Evolutionary conservation across 1,140 invertebrate genomes (phyloP).

Genomic region (Drosophila oshimai): DNA sequence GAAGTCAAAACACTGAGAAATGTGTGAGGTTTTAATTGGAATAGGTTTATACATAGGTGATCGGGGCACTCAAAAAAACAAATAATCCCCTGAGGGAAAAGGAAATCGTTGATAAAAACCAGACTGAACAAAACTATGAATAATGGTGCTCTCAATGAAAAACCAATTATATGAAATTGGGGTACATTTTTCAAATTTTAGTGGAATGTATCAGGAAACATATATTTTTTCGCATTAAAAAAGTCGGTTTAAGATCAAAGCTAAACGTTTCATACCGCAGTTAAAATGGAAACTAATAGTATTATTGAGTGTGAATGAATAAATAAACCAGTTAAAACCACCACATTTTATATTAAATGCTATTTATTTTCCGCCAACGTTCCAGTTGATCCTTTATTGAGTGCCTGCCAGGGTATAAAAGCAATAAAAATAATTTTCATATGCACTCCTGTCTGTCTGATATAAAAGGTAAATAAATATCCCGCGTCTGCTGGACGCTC

Average conservation of each 20-base stretch:
- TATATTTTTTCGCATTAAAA: background rate
- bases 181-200: background rate
- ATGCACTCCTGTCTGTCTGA: conserved; percentile 44
- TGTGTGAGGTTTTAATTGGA: background rate
- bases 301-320: background rate
- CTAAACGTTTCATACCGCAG: background rate
- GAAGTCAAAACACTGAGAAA: background rate
- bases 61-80: background rate
- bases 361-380: background rate
- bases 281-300: background rate
- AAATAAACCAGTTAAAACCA: background rate
- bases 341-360: background rate
- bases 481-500: conserved; percentile 29
- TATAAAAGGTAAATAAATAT: conserved; percentile 59
- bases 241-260: too few relatives aligned
- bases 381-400: conserved; percentile 16
- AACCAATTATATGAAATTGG: background rate
- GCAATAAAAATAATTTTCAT: conserved; percentile 56
- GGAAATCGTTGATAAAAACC: background rate
- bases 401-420: conserved; percentile 25
- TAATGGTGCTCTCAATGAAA: background rate
- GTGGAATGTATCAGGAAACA: background rate
- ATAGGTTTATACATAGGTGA: conserved; percentile 22
- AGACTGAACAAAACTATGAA: background rate
- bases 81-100: background rate